Conservation (phyloP, 2,113 vertebrate genomes). For the Gasterosteus nipponicus region DNA sequence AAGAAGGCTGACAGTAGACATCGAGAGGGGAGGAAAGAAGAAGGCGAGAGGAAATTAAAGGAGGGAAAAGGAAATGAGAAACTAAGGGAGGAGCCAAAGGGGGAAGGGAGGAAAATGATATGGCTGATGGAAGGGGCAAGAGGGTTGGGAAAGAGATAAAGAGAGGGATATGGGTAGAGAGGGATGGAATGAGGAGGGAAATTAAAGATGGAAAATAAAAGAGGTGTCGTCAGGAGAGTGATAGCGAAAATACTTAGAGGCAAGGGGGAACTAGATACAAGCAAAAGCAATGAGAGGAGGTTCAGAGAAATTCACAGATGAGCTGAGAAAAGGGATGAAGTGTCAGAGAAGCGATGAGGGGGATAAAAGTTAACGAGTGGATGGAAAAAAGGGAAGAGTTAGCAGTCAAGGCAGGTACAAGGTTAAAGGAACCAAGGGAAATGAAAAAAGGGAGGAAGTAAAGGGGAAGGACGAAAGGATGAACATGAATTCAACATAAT, state of each 20-base stretch:
- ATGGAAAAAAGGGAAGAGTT: not conserved
- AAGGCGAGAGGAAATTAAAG: not conserved
- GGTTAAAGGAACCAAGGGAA: not conserved
- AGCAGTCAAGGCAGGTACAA: not conserved
- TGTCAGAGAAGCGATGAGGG: not conserved
- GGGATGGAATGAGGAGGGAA: not conserved
- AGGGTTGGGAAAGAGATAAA: not conserved
- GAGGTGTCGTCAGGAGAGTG: not conserved
- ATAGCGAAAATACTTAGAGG: no score
- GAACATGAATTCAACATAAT: not conserved
- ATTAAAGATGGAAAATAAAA: not conserved
- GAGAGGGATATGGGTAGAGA: not conserved
- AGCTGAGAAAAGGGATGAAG: not conserved
- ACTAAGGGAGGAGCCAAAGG: not conserved
- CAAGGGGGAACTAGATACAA: not conserved
- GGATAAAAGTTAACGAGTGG: not conserved
- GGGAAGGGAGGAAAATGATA: not conserved
- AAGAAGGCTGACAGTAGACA: constrained; percentile 11
- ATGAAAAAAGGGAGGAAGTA: not conserved
- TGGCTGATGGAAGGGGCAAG: not conserved
- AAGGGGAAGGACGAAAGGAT: not conserved
- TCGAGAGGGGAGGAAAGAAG: not conserved
- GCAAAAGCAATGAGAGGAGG: not conserved
- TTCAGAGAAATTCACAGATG: not conserved
- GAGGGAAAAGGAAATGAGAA: constrained; percentile 14